Conservation (phyloP, 2,113 vertebrate species). For the Pollachius pollachius region DNA sequence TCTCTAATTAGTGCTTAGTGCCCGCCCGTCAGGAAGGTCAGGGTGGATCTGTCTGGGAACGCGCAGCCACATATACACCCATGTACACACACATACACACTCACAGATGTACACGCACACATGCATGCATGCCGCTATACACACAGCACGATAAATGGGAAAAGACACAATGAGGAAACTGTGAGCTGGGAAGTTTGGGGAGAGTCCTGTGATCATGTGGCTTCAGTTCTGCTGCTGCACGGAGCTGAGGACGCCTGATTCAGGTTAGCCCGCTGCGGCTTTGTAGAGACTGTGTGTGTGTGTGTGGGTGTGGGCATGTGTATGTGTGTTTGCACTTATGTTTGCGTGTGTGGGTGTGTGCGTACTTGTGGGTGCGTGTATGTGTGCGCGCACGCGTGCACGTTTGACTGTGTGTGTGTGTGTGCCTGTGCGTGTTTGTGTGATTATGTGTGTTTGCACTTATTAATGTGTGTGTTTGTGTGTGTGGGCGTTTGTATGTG, state of each 20-base stretch:
- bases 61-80: conserved; percentile 42
- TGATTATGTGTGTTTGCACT: no score
- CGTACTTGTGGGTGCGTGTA: conserved; percentile 8
- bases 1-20: conserved; percentile 79
- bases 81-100: conserved; percentile 24
- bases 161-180: conserved; percentile 28
- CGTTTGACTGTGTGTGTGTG: no score
- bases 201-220: conserved; percentile 45
- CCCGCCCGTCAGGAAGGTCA: conserved; percentile 58
- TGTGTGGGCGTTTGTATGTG: conserved; percentile 17
- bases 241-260: conserved; percentile 27
- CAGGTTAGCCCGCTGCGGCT: conserved; percentile 37
- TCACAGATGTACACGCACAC: conserved; percentile 12
- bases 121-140: not conserved
- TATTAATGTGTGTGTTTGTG: conserved; percentile 3
- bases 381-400: conserved; percentile 1
- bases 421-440: no score
- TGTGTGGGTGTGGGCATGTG: conserved; percentile 24
- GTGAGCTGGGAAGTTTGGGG: conserved; percentile 32
- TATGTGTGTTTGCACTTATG: conserved; percentile 8
- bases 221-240: conserved; percentile 43
- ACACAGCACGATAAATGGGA: conserved; percentile 35
- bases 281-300: conserved; percentile 42
- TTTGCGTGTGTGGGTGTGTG: conserved; percentile 29
- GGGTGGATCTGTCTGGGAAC: conserved; percentile 73